phyloP scores from a whole-genome alignment of 30 jellyfish, hydroid and myxozoan genomes.

The Pelagia noctiluca region DNA sequence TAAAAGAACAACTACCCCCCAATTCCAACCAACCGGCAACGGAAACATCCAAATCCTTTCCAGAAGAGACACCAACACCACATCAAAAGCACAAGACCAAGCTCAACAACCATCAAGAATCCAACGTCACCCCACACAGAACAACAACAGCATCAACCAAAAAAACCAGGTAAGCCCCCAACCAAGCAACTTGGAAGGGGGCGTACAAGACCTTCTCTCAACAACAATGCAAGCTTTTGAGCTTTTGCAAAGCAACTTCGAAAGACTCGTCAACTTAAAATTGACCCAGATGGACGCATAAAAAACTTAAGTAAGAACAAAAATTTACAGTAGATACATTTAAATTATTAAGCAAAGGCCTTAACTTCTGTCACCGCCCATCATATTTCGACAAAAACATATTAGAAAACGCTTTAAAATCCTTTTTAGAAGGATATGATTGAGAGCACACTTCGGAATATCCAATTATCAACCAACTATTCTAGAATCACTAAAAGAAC shows the following conservation, averaged over 20 bases:
- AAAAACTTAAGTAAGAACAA: slow-evolving; percentile 22
- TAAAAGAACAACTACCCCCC: background rate
- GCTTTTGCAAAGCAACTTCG: slow-evolving; percentile 42
- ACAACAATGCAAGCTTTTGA: slow-evolving; percentile 37
- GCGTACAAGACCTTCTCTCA: slow-evolving; percentile 16
- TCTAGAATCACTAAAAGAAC: background rate
- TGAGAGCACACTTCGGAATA: slow-evolving; percentile 22
- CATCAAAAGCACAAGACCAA: background rate
- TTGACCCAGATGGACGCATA: slow-evolving; percentile 45
- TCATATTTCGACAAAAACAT: slow-evolving; percentile 23
- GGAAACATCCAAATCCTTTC: too few species aligned
- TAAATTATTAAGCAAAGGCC: slow-evolving; percentile 33
- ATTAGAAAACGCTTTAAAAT: slow-evolving; percentile 16
- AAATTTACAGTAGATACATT: slow-evolving; percentile 27
- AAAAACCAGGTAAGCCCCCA: background rate
- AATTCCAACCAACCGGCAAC: background rate
- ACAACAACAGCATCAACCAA: background rate
- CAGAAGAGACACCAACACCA: too few species aligned
- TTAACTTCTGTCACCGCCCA: slow-evolving; percentile 52
- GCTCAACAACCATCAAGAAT: too few species aligned
- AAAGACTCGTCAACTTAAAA: slow-evolving; percentile 24
- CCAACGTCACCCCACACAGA: background rate
- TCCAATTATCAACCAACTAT: background rate
- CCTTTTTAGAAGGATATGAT: slow-evolving; percentile 10
- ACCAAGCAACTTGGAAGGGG: background rate